Conservation (phyloP, 2,797 vertebrate genomes). For the Manis javanica region DNA sequence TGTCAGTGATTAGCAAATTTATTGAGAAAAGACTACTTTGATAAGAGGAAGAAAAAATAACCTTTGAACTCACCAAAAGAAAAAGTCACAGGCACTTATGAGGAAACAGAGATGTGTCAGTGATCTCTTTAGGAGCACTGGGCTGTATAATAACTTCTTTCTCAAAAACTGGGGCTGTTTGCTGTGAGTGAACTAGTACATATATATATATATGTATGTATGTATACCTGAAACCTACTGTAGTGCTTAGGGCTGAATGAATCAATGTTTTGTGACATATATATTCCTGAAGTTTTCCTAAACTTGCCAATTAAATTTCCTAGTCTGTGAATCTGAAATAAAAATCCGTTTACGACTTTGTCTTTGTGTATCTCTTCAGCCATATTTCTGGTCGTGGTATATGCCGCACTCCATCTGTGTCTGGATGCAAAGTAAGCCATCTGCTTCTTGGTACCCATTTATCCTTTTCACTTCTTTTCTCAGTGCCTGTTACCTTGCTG, state of each 20-base stretch:
- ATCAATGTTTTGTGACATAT: background rate
- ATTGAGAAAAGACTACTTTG: background rate
- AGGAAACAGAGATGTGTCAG: background rate
- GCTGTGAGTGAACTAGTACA: background rate
- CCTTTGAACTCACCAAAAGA: background rate
- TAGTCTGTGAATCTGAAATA: background rate
- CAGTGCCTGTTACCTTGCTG: background rate
- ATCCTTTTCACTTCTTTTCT: background rate
- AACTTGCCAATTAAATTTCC: background rate
- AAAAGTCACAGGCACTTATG: background rate
- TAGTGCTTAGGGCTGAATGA: background rate
- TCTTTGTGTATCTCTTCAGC: background rate
- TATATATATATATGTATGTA: background rate
- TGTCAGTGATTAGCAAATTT: constrained; percentile 64
- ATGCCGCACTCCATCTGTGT: background rate
- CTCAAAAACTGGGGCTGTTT: background rate
- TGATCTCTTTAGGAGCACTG: background rate
- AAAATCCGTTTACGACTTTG: background rate
- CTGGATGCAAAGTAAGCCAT: background rate
- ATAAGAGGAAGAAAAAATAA: background rate
- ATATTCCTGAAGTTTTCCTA: background rate
- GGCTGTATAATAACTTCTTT: background rate
- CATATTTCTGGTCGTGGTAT: no score
- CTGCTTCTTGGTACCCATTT: background rate
- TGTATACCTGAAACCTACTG: background rate